Evolutionary conservation across 1,140 invertebrate genomes (phyloP).

Genomic region (Panagrolaimus sp.): DNA sequence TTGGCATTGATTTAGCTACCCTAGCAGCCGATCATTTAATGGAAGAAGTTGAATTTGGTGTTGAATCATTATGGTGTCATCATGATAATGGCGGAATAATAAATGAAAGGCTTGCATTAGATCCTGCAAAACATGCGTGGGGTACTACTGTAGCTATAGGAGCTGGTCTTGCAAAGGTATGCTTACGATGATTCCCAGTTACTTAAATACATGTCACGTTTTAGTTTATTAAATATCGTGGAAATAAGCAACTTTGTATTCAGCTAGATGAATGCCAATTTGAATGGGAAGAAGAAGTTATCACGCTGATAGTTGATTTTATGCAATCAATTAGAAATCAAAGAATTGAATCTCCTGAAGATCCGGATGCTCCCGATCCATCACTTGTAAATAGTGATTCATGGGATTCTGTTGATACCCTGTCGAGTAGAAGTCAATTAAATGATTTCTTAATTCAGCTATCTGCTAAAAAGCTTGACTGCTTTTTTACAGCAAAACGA

Average conservation of each 20-base stretch:
- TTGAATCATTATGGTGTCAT: constrained; percentile 44
- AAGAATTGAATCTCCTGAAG: constrained; percentile 3
- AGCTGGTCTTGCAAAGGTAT: constrained; percentile 30
- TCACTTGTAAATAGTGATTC: neutral
- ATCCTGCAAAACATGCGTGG: constrained; percentile 28
- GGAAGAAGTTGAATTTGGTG: constrained; percentile 32
- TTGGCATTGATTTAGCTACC: constrained; percentile 33
- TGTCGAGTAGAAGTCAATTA: constrained; percentile 5
- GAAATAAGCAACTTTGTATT: constrained; percentile 16
- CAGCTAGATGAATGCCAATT: constrained; percentile 45
- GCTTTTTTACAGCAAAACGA: constrained; percentile 35
- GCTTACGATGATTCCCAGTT: neutral
- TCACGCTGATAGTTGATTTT: constrained; percentile 28
- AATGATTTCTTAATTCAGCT: constrained; percentile 19
- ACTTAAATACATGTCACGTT: constrained; percentile 14
- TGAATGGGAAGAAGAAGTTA: constrained; percentile 42
- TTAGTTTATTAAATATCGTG: neutral
- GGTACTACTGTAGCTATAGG: constrained; percentile 35
- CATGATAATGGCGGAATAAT: constrained; percentile 1
- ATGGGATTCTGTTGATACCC: neutral
- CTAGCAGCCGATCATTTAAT: constrained; percentile 17
- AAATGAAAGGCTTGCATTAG: constrained; percentile 8
- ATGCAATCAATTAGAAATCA: neutral
- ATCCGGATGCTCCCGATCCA: neutral
- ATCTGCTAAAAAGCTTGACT: constrained; percentile 25